These are phyloP conservation scores for Galeruca laticollis DNA, from an alignment of 2,888 invertebrate species.

Conservation along the genomic window DNA sequence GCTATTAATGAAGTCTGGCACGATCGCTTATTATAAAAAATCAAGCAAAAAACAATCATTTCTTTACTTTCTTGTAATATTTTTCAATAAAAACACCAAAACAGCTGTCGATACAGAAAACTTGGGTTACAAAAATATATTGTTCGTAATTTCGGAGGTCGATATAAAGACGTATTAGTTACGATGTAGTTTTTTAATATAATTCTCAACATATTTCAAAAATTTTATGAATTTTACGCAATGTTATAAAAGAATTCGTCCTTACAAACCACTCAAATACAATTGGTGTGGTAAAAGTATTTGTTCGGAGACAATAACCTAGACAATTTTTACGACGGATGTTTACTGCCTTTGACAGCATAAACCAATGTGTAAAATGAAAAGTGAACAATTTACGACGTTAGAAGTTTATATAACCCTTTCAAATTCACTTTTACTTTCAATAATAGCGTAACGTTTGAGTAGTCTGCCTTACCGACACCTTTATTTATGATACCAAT, in stretches of 20 bases:
- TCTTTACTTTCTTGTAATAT: too few species aligned
- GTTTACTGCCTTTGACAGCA: conserved; percentile 30
- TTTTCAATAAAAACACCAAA: too few species aligned
- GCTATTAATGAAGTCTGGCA: too few species aligned
- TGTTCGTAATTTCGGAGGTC: not conserved
- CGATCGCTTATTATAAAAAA: too few species aligned
- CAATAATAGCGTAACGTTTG: conserved; percentile 44
- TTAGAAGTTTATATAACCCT: conserved; percentile 58
- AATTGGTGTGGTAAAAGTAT: conserved; percentile 15
- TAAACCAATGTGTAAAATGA: conserved; percentile 53
- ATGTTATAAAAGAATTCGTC: not conserved
- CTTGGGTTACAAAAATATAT: too few species aligned
- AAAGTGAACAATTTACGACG: conserved; percentile 60
- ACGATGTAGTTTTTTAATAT: not conserved
- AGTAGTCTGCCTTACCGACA: conserved; percentile 31
- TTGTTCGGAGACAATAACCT: conserved; percentile 15
- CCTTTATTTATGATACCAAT: conserved; percentile 44
- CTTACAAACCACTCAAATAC: not conserved
- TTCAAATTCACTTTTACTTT: conserved; percentile 58
- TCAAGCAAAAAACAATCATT: too few species aligned
- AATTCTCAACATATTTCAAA: not conserved
- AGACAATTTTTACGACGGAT: conserved; percentile 10
- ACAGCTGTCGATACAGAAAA: too few species aligned
- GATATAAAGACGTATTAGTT: not conserved
- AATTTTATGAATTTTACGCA: not conserved